Conservation (phyloP, 2,888 invertebrate species). For the Latrodectus hesperus region DNA sequence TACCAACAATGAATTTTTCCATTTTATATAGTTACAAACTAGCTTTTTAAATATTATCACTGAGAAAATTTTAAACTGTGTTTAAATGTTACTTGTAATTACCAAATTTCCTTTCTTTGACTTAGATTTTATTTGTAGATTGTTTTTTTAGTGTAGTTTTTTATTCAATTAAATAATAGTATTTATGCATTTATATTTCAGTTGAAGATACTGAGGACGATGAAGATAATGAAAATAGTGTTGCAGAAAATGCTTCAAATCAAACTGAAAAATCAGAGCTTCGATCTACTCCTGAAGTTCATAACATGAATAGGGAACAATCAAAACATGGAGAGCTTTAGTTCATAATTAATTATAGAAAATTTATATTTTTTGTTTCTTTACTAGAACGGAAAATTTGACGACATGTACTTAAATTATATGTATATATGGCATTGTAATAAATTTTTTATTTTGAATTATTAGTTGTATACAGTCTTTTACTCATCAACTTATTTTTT, state of each 20-base stretch:
- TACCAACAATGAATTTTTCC: too few species aligned
- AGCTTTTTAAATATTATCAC: too few species aligned
- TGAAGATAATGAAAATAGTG: too few species aligned
- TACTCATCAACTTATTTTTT: too few species aligned
- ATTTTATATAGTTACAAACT: too few species aligned
- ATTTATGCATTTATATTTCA: neutral
- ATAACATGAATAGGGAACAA: conserved; percentile 1
- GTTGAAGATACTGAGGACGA: neutral
- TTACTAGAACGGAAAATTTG: neutral
- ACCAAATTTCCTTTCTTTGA: too few species aligned
- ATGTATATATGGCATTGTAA: too few species aligned
- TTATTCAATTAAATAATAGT: neutral
- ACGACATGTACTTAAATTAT: too few species aligned
- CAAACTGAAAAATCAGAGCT: conserved; percentile 12
- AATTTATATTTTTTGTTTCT: neutral
- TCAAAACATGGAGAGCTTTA: conserved; percentile 28
- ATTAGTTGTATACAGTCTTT: too few species aligned
- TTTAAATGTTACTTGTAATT: too few species aligned
- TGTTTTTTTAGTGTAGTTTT: neutral
- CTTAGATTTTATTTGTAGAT: neutral
- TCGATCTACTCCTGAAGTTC: neutral
- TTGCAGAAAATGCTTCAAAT: conserved; percentile 4
- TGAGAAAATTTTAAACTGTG: too few species aligned
- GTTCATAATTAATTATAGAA: neutral
- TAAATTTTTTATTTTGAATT: too few species aligned